phyloP scores from a whole-genome alignment of 2,888 invertebrate species.

The Furcula furcula region DNA sequence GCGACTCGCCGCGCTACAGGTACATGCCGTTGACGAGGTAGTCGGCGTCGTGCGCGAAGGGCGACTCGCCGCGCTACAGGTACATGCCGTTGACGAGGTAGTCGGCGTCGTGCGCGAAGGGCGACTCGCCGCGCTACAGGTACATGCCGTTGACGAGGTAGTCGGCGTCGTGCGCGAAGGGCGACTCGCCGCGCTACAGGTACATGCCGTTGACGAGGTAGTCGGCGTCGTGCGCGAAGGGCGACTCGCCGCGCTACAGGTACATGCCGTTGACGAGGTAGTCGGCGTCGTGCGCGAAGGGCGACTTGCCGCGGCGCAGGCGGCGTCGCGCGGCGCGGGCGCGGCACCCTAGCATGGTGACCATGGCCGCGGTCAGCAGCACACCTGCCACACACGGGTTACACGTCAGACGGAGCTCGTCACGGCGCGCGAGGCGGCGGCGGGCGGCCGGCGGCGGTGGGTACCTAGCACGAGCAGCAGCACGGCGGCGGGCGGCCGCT shows the following conservation, averaged over 20 bases:
- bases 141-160: conserved; percentile 98
- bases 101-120: not conserved
- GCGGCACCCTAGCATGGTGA: conserved; percentile 91
- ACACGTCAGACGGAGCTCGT: not conserved
- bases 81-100: no score
- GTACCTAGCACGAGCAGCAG: conserved; percentile 89
- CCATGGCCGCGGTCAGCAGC: conserved; percentile 89
- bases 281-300: conserved; percentile 96
- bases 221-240: not conserved
- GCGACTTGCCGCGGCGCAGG: conserved; percentile 88
- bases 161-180: not conserved
- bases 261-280: conserved; percentile 99
- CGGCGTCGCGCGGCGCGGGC: conserved; percentile 90
- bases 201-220: no score
- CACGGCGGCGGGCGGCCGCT: conserved; percentile 90
- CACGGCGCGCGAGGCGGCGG: not conserved
- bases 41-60: not conserved
- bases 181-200: not conserved
- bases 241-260: conserved; percentile 79
- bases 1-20: no score
- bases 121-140: conserved; percentile 79
- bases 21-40: no score
- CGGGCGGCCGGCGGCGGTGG: not conserved
- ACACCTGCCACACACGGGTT: conserved; percentile 80
- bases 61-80: not conserved